Base-by-base conservation (phyloP, 2,888 invertebrate species). In the Microplitis deprimator region DNA sequence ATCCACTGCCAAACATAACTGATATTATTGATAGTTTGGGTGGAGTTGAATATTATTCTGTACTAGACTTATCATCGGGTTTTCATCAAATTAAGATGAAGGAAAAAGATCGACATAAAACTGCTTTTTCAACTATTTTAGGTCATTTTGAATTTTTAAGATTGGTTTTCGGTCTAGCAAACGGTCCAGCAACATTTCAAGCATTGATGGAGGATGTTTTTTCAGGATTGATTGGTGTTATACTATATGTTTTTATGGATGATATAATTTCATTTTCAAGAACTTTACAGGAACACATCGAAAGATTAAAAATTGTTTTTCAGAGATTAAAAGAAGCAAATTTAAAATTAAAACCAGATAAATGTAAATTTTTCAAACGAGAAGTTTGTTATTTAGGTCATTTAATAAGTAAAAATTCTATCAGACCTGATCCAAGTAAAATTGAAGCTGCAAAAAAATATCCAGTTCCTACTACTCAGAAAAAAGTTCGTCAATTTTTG, bases 11-110 rank as follows among this genome's bases (percentile, higher is more conserved):
- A 5, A 79, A 81, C 29, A 81, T 87, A 10, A 69, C 77, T 17
- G 86, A 87, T 40, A 86, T 86, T n/a, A 41, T 87, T 6, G 83
- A 85, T 17, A 79, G 83, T 39, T 68, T 89, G 8, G 81, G 81
- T 8, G 77, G 77, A 3, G 78, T 79, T 0, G 78, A 78, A 68
- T 83, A 82, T 29, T 78, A 76, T 17, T 74, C 76, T 8, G 72
- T 74, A 0, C 76, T 79, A 8, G 77, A 78, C 61, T 39, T 79
- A 1, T 71, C 74, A 50, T 73, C 73, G n/a, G 78, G 75, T 8
- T 79, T 77, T 13, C 61, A 77, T 59, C 73, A 73, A 59, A 73
- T 79, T 1, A 8, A 16, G 5, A 68, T 79, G 8, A 20, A 69
- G 8, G 70, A 70, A 1, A 29, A 68, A 0, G 79, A 77, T 39